phyloP scores from a whole-genome alignment of 2,113 vertebrate genomes.

The Cervus canadensis region DNA sequence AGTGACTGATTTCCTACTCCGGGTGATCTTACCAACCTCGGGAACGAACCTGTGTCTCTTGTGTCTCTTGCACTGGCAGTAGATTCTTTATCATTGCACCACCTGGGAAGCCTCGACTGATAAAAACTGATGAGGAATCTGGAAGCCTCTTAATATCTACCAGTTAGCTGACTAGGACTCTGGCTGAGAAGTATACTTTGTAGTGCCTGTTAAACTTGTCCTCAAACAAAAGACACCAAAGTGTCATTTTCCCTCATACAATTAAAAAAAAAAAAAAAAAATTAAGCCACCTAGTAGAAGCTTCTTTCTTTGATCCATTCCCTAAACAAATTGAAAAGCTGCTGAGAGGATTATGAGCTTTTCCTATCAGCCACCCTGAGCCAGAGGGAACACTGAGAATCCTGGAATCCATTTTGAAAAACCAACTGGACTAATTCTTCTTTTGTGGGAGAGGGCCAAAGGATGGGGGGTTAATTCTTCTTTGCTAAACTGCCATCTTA shows the following conservation, averaged over 20 bases:
- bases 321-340: conserved; percentile 59
- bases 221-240: conserved; percentile 38
- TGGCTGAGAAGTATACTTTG: not conserved
- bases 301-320: conserved; percentile 53
- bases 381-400: conserved; percentile 28
- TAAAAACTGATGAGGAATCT: not conserved
- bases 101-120: not conserved
- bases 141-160: not conserved
- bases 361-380: conserved; percentile 43
- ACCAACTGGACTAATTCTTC: conserved; percentile 57
- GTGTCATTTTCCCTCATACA: conserved; percentile 27
- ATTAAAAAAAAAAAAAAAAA: conserved; percentile 9
- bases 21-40: not conserved
- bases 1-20: not conserved
- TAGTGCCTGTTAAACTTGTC: not conserved
- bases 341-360: conserved; percentile 48
- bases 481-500: not conserved
- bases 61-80: not conserved
- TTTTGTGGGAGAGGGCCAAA: conserved; percentile 30
- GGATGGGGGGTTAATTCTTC: not conserved
- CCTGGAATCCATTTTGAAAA: conserved; percentile 63
- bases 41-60: not conserved
- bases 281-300: conserved; percentile 32
- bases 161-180: not conserved
- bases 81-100: not conserved